Base-by-base conservation (phyloP, 2,888 invertebrate species). In the Petrolisthes manimaculis region DNA sequence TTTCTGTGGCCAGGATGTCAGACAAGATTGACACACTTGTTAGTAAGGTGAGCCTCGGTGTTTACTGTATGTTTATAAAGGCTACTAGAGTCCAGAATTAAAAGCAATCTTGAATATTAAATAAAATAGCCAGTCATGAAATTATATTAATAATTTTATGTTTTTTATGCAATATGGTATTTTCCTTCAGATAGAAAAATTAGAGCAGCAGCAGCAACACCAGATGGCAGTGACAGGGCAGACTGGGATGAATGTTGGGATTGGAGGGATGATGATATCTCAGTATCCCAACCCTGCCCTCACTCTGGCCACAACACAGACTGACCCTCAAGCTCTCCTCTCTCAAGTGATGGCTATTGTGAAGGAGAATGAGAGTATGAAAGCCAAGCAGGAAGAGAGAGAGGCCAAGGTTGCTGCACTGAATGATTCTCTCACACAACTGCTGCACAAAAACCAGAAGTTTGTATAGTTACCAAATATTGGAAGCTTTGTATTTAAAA, bases 1-100 rank as follows among this genome's bases (percentile, higher is more conserved):
- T 84, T 24, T 77, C 84, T 4, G 84, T 88, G 14, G 84, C 84
- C 14, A 88, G 74, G 78, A 84, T 88, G 67, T 84, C 88, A 12
- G 88, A 88, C 61, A 84, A 81, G 84, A 75, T 88, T 53, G 88
- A 88, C 24, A 56, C 51, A 4, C 80, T 88, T 9, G 14, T 83
- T 37, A 67, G 61, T 18, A 88, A 88, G 88, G 88, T 88, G 53
- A 67, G 3, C 51, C 61, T 61, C 61, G 1, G 37, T 37, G 37
- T 37, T 37, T 37, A 37, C 37, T 37, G 37, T 37, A 37, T 37
- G 37, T 37, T 37, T 37, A 37, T 37, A 37, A 37, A 37, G 37
- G 37, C 37, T 37, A 37, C 37, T 37, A 37, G 37, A 37, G 37
- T 37, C 37, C 37, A 37, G 37, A 37, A 37, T 37, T 37, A 37